These are phyloP conservation scores for Listrodromus nycthemerus DNA, from an alignment of 2,888 invertebrate species.

Conservation along the genomic window DNA sequence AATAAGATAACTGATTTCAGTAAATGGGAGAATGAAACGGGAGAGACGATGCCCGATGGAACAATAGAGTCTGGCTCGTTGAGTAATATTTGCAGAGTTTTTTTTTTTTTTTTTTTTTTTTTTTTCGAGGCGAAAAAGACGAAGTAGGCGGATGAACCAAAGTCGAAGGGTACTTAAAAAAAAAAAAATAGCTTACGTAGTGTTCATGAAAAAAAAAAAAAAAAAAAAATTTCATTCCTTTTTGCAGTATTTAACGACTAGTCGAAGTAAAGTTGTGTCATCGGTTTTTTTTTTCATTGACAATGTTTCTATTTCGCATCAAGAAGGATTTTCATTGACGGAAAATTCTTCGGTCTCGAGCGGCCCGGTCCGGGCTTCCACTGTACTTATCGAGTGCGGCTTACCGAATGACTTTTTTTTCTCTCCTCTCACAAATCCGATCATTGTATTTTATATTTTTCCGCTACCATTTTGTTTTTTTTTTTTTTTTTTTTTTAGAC, in stretches of 20 bases:
- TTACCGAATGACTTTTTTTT: background rate
- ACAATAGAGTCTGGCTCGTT: slow-evolving; percentile 17
- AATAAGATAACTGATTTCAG: slow-evolving; percentile 57
- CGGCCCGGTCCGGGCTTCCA: too few relatives aligned
- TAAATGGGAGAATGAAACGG: background rate
- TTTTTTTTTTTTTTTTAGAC: background rate
- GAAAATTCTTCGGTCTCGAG: too few relatives aligned
- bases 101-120: background rate
- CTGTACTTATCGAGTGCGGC: too few relatives aligned
- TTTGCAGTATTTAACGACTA: too few relatives aligned
- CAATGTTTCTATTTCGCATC: too few relatives aligned
- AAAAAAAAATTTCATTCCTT: too few relatives aligned
- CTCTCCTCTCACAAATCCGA: background rate
- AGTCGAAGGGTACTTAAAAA: too few relatives aligned
- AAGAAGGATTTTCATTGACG: too few relatives aligned
- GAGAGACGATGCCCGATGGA: background rate
- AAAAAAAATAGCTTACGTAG: too few relatives aligned
- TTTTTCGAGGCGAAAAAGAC: background rate
- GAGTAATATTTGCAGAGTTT: background rate
- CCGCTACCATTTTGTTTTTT: background rate
- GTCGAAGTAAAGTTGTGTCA: too few relatives aligned
- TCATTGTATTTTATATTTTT: background rate
- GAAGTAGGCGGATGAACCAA: background rate
- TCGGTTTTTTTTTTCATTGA: too few relatives aligned
- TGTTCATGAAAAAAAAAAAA: too few relatives aligned